A percentile compares a stretch with the other conserved stretches of the same genome.
These are phyloP conservation scores for Synanthedon tipuliformis DNA, from an alignment of 2,888 invertebrate genomes.

Conservation along the genomic window DNA sequence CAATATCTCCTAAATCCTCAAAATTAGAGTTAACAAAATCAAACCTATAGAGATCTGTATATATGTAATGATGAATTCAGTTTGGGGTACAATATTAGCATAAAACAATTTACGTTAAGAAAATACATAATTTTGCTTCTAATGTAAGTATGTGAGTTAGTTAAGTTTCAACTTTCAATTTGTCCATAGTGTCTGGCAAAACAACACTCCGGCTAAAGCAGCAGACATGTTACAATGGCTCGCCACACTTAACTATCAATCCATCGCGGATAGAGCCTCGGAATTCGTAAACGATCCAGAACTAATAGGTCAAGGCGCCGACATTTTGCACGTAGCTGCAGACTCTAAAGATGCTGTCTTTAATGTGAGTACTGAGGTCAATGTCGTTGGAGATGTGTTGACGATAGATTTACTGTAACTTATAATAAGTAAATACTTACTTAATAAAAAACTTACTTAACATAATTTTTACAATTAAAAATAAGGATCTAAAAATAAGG, in stretches of 20 bases:
- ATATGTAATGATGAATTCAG: too few species aligned
- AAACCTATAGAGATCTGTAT: too few species aligned
- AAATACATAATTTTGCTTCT: not conserved
- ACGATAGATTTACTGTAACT: not conserved
- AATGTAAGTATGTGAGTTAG: not conserved
- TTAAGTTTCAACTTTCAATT: not conserved
- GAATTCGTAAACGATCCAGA: conserved; percentile 30
- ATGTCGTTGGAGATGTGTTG: not conserved
- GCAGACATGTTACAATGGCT: conserved; percentile 53
- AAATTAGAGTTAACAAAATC: too few species aligned
- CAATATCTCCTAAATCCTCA: too few species aligned
- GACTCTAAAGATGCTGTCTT: conserved; percentile 50
- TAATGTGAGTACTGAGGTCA: conserved; percentile 25
- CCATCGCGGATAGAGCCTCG: conserved; percentile 32
- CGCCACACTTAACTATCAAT: conserved; percentile 49
- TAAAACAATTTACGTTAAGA: not conserved
- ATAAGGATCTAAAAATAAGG: too few species aligned
- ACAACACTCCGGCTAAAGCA: conserved; percentile 35
- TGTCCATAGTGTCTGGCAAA: conserved; percentile 35
- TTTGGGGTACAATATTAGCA: not conserved
- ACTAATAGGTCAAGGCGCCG: conserved; percentile 23
- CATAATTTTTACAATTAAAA: too few species aligned
- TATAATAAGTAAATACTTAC: too few species aligned
- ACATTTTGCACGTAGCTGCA: conserved; percentile 13
- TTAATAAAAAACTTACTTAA: too few species aligned